These are phyloP conservation scores for Sterrhoptilus dennistouni DNA, from an alignment of 2,113 vertebrate genomes.

Conservation along the genomic window DNA sequence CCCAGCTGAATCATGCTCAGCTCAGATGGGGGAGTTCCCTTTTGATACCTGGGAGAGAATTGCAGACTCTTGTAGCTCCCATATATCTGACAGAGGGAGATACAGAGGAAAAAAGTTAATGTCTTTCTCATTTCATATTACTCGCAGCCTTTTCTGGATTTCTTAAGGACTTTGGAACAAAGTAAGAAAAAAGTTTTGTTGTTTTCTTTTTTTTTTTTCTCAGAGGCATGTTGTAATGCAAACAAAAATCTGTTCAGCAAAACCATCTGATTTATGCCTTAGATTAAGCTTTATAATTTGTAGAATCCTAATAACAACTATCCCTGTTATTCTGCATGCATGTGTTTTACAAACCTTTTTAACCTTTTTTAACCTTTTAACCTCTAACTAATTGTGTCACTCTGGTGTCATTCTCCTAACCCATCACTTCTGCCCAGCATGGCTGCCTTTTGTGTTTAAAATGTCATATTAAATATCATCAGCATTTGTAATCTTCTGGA, in stretches of 20 bases:
- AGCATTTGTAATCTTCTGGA: not conserved
- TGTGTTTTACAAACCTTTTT: not conserved
- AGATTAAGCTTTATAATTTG: not conserved
- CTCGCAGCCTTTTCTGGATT: not conserved
- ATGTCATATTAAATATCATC: not conserved
- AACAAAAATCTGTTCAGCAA: not conserved
- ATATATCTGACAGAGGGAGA: not conserved
- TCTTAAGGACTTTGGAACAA: not conserved
- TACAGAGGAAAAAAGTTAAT: not conserved
- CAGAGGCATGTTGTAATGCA: not conserved
- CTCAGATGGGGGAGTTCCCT: not conserved
- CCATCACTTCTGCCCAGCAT: not conserved
- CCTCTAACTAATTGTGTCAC: not conserved
- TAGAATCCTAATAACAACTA: not conserved
- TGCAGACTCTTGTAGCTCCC: not conserved
- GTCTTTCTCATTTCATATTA: not conserved
- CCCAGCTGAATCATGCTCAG: not conserved
- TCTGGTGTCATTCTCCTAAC: not conserved
- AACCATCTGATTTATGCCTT: not conserved
- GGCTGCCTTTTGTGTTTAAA: conserved; percentile 10
- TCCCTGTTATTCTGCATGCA: not conserved
- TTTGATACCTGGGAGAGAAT: not conserved
- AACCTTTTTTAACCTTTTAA: not conserved
- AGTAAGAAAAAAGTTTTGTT: not conserved
- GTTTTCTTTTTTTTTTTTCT: not conserved